These are phyloP conservation scores for Lepidurus couesii DNA, from an alignment of 1,140 invertebrate species.

Conservation along the genomic window DNA sequence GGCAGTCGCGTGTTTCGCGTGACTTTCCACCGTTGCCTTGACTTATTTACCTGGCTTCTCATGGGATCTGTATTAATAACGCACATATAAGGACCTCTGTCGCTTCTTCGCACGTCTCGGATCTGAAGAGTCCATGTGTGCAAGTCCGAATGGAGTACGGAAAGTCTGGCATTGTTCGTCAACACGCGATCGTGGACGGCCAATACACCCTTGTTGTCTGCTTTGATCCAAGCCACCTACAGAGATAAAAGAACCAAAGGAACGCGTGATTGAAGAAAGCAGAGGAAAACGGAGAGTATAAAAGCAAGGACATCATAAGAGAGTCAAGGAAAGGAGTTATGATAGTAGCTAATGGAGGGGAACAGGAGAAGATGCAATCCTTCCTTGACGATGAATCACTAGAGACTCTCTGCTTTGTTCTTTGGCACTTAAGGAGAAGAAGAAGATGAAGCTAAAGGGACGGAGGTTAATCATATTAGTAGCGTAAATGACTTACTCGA, in stretches of 20 bases:
- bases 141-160: constrained; percentile 77
- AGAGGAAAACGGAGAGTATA: no score
- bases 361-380: neutral
- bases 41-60: constrained; percentile 72
- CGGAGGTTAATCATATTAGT: constrained; percentile 24
- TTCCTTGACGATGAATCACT: neutral
- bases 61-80: constrained; percentile 91
- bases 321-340: neutral
- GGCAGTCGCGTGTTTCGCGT: neutral
- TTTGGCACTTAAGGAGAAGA: neutral
- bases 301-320: constrained; percentile 7
- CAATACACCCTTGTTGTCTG: constrained; percentile 82
- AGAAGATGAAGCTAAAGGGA: neutral
- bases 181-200: constrained; percentile 89
- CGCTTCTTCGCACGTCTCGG: constrained; percentile 68
- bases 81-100: constrained; percentile 78
- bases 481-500: constrained; percentile 66
- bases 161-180: constrained; percentile 77
- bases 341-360: no score
- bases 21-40: neutral
- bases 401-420: constrained; percentile 11
- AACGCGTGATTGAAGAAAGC: neutral
- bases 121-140: constrained; percentile 84
- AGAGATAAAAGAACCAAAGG: neutral
- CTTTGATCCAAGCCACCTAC: constrained; percentile 87